Base-by-base conservation (phyloP, 37 sponge, comb jelly and placozoan genomes). In the Chondrilla cf. caribensis region DNA sequence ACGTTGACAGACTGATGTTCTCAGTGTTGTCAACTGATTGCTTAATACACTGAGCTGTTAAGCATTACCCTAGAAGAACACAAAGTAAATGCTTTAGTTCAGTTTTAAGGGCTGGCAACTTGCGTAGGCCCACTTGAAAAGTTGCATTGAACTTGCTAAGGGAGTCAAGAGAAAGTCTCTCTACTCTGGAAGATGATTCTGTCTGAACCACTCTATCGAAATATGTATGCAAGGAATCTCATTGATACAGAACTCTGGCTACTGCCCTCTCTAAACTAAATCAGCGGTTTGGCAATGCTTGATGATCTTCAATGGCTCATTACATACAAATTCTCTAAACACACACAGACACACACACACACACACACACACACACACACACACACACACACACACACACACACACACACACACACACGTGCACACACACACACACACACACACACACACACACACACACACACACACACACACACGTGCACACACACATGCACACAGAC, bases 111-210 rank as follows among this genome's bases (percentile, higher is more conserved):
- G 75, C 43, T 14, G 84, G 84, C 14, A 83, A 32, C 79, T 70
- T 84, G 15, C 79, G 68, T 3, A 77, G 36, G 38, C 59, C 77
- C 38, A 77, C 60, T 51, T 85, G 85, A 68, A 85, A 85, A 33
- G 59, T 71, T 5, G 62, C 77, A 36, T 83, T 83, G 54, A 83
- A 83, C 54, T 76, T 83, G 64, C 84, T 75, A 24, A 85, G n/a
- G 15, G 71, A 68, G 0, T 68, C 58, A 0, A 85, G 70, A 38
- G 85, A 38, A 85, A 54, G 24, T 73, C 44, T 7, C 62, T 8
- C 2, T 25, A 83, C 84, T 38, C 84, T 41, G 15, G 84, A 72
- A 37, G 77, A 76, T 31, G 29, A 15, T 33, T 32, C 84, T 40
- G 9, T n/a, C 26, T 83, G 62, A 54, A 75, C 51, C 38, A 29